A percentile compares a stretch with the other conserved stretches of the same genome.
Conservation (phyloP, 2,888 invertebrate genomes). For the Elgonia sp. region DNA sequence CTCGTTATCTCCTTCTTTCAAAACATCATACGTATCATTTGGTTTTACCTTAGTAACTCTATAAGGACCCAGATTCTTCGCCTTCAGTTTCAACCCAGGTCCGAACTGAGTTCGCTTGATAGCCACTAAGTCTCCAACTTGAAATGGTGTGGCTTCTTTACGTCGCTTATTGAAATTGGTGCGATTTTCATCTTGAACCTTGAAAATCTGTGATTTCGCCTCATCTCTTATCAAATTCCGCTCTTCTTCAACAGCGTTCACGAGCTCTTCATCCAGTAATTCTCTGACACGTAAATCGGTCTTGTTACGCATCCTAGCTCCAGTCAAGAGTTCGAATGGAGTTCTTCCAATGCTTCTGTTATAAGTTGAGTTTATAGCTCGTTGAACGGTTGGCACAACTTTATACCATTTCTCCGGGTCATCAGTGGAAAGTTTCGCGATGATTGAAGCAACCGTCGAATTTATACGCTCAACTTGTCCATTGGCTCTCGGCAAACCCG, state of each 20-base stretch:
- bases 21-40: conserved; percentile 83
- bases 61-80: conserved; percentile 60
- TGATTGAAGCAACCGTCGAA: conserved; percentile 79
- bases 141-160: conserved; percentile 13
- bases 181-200: conserved; percentile 71
- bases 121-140: conserved; percentile 24
- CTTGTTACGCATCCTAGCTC: conserved; percentile 31
- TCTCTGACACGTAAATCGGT: conserved; percentile 24
- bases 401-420: conserved; percentile 81
- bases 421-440: conserved; percentile 82
- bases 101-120: conserved; percentile 19
- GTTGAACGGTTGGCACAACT: conserved; percentile 76
- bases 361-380: conserved; percentile 79
- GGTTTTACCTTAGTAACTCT: conserved; percentile 74
- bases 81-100: conserved; percentile 5
- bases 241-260: conserved; percentile 1
- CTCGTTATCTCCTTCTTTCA: conserved; percentile 67
- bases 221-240: conserved; percentile 26
- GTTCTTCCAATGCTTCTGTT: conserved; percentile 76
- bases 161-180: conserved; percentile 55
- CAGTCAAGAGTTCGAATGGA: conserved; percentile 47
- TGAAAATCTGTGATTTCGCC: conserved; percentile 57
- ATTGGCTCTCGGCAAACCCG: conserved; percentile 83
- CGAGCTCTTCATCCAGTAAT: conserved; percentile 31
- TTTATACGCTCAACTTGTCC: conserved; percentile 83